Base-by-base conservation (phyloP, 2,797 vertebrate genomes). In the Melanotaenia trifasciata region DNA sequence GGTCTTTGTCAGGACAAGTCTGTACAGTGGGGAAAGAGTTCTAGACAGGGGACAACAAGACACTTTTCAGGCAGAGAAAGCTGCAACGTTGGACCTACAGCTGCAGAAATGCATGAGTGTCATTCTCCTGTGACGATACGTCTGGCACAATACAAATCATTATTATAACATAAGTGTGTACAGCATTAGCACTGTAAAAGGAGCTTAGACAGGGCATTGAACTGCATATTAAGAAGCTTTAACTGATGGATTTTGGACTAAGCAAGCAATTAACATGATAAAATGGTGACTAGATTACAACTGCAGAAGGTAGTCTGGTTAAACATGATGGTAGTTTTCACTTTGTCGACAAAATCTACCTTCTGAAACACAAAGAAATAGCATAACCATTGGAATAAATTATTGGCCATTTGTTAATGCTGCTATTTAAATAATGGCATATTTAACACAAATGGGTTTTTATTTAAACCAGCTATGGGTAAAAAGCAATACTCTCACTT, bases 21-120 rank as follows among this genome's bases (percentile, higher is more conserved):
- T 85, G 59, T 6, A 8, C 5, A 80, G 70, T 7, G 18, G 62
- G 61, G 62, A 76, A 63, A 75, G 69, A 72, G 76, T 76, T 84
- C 70, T 82, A 78, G 78, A 85, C 72, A 64, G 30, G 71, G 72
- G 76, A 87, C 26, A 24, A 26, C 14, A 50, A 89, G 86, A 79
- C 64, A 76, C 84, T 91, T 87, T 90, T 84, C 70, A 28, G 88
- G 80, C 84, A 89, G 59, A 93, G 90, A 94, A 94, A 93, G 91
- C 71, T 77, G 76, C 56, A 74, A 84, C 90, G 90, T 93, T 91
- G 74, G 84, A 87, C 70, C 33, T 58, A 74, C 75, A 84, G 74
- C 72, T 51, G 76, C 59, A 79, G 80, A 83, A 83, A 80, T 75
- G 74, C 70, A 74, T 82, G 73, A 69, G 38, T 40, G 83, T 86